Evolutionary conservation across 2,888 invertebrate genomes (phyloP), one percentile per base, ranked within the genome.

Genomic region (Polydrusus pterygomalis): DNA sequence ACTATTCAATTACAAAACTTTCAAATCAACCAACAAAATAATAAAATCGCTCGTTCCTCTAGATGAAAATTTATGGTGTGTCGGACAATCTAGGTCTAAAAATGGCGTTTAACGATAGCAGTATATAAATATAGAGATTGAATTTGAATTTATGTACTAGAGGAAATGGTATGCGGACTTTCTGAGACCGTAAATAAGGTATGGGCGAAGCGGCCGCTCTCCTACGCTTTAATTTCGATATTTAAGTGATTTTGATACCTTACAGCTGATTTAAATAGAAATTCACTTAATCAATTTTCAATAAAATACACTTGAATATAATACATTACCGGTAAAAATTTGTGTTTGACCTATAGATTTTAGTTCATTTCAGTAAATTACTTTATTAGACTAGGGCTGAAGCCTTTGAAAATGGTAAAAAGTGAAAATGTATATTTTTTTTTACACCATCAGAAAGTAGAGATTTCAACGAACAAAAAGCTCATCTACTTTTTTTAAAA

Each of bases 111-210:
- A 77, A 77, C 77, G 77, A 77, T 72, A 72, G 65, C 75, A 75
- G 71, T 75, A 77, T 75, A 77, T 77, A 77, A 77, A 77, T 77
- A 77, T 75, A 75, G 77, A 77, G 77, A 77, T 77, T 77, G 77
- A 77, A 77, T 77, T 77, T 77, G 77, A 77, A 77, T 77, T 77
- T 77, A 77, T 77, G 77, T 71, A 47, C 74, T 68, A 56, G 45
- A 75, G 77, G 75, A 77, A 77, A 75, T 74, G 74, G 77, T 74
- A 77, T 77, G 77, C 77, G 70, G 77, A 77, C 77, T 77, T 77
- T 77, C 70, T 70, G 70, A 63, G 74, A 58, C 68, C 74, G 77
- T 77, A 77, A 77, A 77, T 77, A 74, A 77, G 74, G 65, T 65
- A 77, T 77, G 77, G 77, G 77, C 70, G 77, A 67, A 74, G 77